phyloP scores from a whole-genome alignment of 1,140 invertebrate species.

The Drosophila nigromelanica region DNA sequence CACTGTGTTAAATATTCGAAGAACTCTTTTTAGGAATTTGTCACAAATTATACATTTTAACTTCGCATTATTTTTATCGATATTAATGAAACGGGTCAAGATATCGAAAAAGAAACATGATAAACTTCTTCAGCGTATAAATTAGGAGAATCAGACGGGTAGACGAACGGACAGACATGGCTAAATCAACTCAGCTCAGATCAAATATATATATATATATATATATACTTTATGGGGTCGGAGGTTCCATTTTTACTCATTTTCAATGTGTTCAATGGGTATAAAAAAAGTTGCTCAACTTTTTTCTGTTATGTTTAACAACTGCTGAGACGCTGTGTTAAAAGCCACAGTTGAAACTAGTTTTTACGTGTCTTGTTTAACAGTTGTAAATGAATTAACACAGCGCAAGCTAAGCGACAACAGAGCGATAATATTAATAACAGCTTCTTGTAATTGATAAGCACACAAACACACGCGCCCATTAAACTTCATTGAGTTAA shows the following conservation, averaged over 20 bases:
- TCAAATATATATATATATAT: background rate
- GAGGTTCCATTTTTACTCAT: no score
- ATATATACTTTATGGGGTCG: background rate
- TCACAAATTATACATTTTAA: no score
- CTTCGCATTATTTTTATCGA: no score
- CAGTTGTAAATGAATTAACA: conserved; percentile 3
- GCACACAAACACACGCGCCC: background rate
- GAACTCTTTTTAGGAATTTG: no score
- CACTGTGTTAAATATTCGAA: no score
- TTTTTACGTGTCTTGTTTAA: background rate
- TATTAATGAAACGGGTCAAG: no score
- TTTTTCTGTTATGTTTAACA: conserved; percentile 6
- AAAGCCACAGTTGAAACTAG: background rate
- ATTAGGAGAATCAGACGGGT: no score
- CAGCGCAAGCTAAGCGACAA: conserved; percentile 1
- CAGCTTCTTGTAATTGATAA: background rate
- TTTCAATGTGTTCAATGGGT: no score
- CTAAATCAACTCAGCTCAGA: background rate
- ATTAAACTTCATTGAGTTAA: background rate
- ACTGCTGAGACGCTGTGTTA: background rate
- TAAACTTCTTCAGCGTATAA: no score
- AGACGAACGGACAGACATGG: no score
- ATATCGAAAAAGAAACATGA: no score
- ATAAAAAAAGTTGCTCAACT: no score
- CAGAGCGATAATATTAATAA: conserved; percentile 9